Percentiles rank a stretch among this genome's conserved stretches.
Conservation (phyloP, 1,140 invertebrate genomes). For the Brachystomella parvula region DNA sequence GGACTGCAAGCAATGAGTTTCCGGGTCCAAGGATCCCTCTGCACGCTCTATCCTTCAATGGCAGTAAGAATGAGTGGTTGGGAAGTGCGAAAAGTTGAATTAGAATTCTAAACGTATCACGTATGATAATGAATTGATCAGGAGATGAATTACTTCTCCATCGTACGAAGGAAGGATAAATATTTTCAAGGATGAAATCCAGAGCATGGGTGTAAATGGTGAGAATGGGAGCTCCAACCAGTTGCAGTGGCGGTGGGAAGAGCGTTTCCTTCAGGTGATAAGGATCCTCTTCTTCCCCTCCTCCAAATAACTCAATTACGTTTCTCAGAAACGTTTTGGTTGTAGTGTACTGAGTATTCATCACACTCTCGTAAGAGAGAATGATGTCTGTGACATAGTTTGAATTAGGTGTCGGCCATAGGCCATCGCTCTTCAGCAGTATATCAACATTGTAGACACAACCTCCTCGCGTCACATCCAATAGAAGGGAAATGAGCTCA, state of each 20-base stretch:
- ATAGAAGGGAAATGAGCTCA: background rate
- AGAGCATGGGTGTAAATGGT: constrained; percentile 3
- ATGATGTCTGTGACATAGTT: constrained; percentile 19
- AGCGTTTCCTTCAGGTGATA: no score
- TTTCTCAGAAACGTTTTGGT: constrained; percentile 19
- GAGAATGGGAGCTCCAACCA: background rate
- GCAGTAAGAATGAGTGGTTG: background rate
- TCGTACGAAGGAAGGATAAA: constrained; percentile 15
- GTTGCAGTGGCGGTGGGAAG: no score
- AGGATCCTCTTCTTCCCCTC: constrained; percentile 5
- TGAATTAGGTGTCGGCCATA: constrained; percentile 15
- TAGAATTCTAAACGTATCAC: background rate
- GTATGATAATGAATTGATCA: background rate
- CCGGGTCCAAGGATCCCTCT: background rate
- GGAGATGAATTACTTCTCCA: constrained; percentile 17
- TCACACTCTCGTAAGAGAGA: constrained; percentile 27
- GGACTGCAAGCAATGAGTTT: background rate
- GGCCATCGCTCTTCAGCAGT: background rate
- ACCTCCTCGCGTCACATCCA: background rate
- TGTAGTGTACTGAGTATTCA: background rate
- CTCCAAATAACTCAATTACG: constrained; percentile 16
- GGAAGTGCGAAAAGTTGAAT: background rate
- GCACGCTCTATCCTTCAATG: constrained; percentile 6
- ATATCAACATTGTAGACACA: background rate
- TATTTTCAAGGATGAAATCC: constrained; percentile 29